These are phyloP conservation scores for Mustela lutreola DNA, from an alignment of 2,113 vertebrate genomes.

Conservation along the genomic window DNA sequence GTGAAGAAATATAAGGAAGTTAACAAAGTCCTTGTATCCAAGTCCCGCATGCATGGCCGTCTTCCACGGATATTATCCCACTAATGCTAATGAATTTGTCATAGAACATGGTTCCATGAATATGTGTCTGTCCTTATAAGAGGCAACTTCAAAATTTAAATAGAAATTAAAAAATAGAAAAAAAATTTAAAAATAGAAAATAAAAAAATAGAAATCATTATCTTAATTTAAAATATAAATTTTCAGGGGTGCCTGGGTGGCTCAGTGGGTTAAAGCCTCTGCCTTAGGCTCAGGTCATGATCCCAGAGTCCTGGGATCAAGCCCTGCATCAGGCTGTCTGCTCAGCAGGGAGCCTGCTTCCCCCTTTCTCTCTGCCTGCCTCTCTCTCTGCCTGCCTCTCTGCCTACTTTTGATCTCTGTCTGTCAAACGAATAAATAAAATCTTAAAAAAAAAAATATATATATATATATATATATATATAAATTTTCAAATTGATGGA, in stretches of 20 bases:
- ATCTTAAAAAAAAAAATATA: no score
- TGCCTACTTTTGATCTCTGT: no score
- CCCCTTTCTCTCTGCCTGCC: no score
- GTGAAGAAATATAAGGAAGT: neutral
- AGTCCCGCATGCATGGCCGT: neutral
- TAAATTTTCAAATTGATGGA: constrained; percentile 69
- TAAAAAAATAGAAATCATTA: constrained; percentile 73
- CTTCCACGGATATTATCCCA: neutral
- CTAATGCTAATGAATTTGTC: neutral
- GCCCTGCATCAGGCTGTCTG: no score
- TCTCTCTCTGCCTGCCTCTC: no score
- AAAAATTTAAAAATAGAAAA: constrained; percentile 65
- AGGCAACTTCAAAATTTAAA: constrained; percentile 63
- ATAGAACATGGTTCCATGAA: neutral
- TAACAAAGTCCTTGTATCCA: neutral
- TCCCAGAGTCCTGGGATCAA: no score
- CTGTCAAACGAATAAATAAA: no score
- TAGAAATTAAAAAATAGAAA: neutral
- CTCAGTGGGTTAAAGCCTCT: no score
- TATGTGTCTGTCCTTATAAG: constrained; percentile 28
- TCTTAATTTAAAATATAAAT: constrained; percentile 72
- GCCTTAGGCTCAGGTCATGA: no score
- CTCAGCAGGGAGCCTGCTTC: no score
- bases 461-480: no score
- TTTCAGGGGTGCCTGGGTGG: neutral